Evolutionary conservation across 2,888 invertebrate genomes (phyloP).

Genomic region (Sinhomidia bicolor): DNA sequence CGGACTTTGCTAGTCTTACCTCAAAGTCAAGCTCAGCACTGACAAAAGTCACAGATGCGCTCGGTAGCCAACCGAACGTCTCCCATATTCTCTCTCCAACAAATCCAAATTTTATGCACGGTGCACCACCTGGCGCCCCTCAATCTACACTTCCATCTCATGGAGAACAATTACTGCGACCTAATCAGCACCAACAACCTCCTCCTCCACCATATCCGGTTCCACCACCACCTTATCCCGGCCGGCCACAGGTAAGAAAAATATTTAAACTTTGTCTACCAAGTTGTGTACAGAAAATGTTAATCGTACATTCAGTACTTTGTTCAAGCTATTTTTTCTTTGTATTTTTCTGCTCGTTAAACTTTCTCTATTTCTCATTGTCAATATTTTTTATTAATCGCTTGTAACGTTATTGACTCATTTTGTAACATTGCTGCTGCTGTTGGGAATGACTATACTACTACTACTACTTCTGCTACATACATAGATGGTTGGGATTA

Average conservation of each 20-base stretch:
- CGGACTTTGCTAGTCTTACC: slow-evolving; percentile 48
- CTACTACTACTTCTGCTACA: slow-evolving; percentile 35
- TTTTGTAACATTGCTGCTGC: slow-evolving; percentile 53
- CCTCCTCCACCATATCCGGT: slow-evolving; percentile 89
- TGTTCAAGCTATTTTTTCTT: neutral
- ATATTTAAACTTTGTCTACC: too few relatives aligned
- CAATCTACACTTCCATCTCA: slow-evolving; percentile 80
- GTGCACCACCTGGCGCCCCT: slow-evolving; percentile 80
- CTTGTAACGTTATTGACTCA: slow-evolving; percentile 52
- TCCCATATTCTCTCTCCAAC: slow-evolving; percentile 62
- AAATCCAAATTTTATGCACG: slow-evolving; percentile 80
- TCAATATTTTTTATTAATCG: slow-evolving; percentile 32
- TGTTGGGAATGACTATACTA: slow-evolving; percentile 52
- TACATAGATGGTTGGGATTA: slow-evolving; percentile 79
- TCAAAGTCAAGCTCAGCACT: slow-evolving; percentile 33
- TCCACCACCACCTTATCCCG: slow-evolving; percentile 87
- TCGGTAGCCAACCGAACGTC: slow-evolving; percentile 42
- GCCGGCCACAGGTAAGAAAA: slow-evolving; percentile 81
- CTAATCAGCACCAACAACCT: slow-evolving; percentile 85
- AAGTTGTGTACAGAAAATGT: too few relatives aligned
- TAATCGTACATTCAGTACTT: too few relatives aligned
- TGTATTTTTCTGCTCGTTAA: slow-evolving; percentile 1
- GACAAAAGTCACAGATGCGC: slow-evolving; percentile 54
- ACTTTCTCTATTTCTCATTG: slow-evolving; percentile 32
- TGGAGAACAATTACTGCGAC: slow-evolving; percentile 80